Evolutionary conservation across 1,140 invertebrate genomes (phyloP).

Genomic region (Penaeus japonicus): DNA sequence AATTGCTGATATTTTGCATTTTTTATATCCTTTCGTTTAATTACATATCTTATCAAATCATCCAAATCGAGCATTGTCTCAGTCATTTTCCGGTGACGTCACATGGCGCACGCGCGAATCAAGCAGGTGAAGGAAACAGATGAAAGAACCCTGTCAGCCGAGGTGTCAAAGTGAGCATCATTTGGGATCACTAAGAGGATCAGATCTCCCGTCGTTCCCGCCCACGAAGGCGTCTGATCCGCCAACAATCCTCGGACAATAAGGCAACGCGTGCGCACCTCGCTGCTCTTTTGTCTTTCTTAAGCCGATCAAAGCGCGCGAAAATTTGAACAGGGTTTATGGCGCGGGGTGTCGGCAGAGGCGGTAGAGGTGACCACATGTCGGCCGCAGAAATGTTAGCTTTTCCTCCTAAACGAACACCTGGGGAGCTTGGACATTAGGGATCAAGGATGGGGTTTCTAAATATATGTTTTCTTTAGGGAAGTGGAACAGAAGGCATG

Average conservation of each 20-base stretch:
- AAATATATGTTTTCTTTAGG: too few relatives aligned
- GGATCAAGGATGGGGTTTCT: neutral
- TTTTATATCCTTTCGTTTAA: too few relatives aligned
- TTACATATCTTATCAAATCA: too few relatives aligned
- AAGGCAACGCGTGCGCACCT: slow-evolving; percentile 23
- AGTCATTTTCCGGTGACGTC: too few relatives aligned
- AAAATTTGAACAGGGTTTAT: neutral
- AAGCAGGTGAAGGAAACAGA: too few relatives aligned
- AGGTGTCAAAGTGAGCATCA: slow-evolving; percentile 40
- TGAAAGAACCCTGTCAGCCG: neutral
- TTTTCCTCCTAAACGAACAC: neutral
- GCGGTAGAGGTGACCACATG: neutral
- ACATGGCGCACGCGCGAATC: too few relatives aligned
- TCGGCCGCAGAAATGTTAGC: neutral
- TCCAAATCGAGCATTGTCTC: too few relatives aligned
- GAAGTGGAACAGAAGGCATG: too few relatives aligned
- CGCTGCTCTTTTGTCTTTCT: slow-evolving; percentile 23
- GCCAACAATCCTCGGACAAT: slow-evolving; percentile 1
- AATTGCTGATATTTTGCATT: too few relatives aligned
- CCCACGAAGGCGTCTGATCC: slow-evolving; percentile 21
- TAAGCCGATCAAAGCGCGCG: slow-evolving; percentile 10
- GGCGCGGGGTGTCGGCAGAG: neutral
- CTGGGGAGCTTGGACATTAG: neutral
- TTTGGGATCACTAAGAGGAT: slow-evolving; percentile 12
- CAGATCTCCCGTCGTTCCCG: neutral